A percentile compares a stretch with the other conserved stretches of the same genome.
Conservation (phyloP, 2,113 vertebrate genomes). For the Prunella fulvescens region DNA sequence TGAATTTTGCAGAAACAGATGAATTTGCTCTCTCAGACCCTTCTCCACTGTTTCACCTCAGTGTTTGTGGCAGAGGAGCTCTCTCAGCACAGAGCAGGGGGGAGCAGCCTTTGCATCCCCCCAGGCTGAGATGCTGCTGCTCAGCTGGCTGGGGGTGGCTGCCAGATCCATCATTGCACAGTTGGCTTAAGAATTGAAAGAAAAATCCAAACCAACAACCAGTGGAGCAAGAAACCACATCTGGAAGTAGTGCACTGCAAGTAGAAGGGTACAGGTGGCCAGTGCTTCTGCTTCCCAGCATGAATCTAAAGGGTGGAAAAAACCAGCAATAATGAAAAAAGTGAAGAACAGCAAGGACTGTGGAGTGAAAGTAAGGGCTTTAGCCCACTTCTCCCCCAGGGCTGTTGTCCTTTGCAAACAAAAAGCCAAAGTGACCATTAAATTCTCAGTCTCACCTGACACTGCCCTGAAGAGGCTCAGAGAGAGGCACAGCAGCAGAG, state of each 20-base stretch:
- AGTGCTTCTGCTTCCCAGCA: neutral
- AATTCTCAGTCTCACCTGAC: neutral
- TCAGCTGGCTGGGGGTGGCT: slow-evolving; percentile 40
- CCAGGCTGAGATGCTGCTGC: neutral
- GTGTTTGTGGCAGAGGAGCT: neutral
- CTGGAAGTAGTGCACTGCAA: neutral
- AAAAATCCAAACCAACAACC: neutral
- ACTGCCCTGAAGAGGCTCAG: neutral
- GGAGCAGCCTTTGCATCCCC: neutral
- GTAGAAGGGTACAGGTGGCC: neutral
- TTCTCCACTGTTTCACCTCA: neutral
- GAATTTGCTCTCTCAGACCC: neutral
- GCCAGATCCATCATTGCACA: neutral
- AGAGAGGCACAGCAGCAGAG: neutral
- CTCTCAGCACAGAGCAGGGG: neutral
- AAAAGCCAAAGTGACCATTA: neutral
- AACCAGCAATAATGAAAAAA: neutral
- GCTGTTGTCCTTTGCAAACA: neutral
- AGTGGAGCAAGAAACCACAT: neutral
- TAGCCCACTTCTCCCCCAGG: neutral
- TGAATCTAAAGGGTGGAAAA: neutral
- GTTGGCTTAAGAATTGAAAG: neutral
- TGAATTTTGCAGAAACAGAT: neutral
- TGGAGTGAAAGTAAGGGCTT: neutral
- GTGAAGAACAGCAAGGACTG: neutral